Conservation (phyloP, 2,113 vertebrate species). For the Passer montanus region DNA sequence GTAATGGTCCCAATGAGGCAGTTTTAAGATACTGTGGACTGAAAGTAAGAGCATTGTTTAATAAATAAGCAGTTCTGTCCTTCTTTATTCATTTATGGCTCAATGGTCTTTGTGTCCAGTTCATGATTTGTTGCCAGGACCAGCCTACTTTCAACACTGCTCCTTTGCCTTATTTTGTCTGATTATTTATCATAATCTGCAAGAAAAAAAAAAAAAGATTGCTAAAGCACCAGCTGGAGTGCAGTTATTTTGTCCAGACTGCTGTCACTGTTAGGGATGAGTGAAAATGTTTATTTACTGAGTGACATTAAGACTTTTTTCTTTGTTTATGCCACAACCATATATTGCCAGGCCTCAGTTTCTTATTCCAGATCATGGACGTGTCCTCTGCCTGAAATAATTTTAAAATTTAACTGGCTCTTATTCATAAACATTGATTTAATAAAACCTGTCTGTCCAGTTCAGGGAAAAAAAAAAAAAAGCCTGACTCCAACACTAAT, state of each 20-base stretch:
- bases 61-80: conserved; percentile 21
- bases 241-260: background rate
- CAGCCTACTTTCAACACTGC: background rate
- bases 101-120: background rate
- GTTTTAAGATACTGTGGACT: background rate
- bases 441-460: background rate
- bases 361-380: background rate
- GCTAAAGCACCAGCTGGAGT: background rate
- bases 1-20: conserved; percentile 35
- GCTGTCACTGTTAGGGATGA: background rate
- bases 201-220: background rate
- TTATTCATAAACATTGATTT: background rate
- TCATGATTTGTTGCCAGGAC: background rate
- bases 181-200: background rate
- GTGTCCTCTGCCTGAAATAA: background rate
- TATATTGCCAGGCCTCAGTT: background rate
- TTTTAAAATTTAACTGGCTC: background rate
- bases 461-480: background rate
- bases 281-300: background rate
- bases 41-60: background rate
- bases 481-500: background rate
- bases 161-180: background rate
- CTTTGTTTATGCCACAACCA: background rate
- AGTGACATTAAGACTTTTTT: background rate
- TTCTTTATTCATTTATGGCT: background rate